These are phyloP conservation scores for Oceanodroma leucorhoa DNA, from an alignment of 2,797 vertebrate genomes.

Conservation along the genomic window DNA sequence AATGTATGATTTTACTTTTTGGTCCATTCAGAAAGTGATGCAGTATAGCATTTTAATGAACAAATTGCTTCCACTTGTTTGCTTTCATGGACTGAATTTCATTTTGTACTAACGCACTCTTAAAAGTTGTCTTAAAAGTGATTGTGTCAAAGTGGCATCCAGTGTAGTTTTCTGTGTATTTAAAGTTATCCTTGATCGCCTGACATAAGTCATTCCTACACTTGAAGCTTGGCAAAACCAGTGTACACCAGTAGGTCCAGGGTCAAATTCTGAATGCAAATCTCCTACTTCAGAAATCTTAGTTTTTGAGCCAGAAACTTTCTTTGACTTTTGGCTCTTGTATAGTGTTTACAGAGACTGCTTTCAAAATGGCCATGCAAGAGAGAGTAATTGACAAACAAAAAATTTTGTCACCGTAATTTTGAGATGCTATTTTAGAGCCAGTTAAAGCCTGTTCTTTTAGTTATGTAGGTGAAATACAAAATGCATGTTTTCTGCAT, in stretches of 20 bases:
- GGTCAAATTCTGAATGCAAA: not conserved
- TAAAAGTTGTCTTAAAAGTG: not conserved
- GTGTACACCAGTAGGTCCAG: not conserved
- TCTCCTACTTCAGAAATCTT: not conserved
- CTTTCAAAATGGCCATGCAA: not conserved
- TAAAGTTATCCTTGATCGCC: not conserved
- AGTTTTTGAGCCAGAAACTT: not conserved
- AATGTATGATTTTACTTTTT: not conserved
- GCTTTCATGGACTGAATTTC: not conserved
- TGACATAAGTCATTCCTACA: not conserved
- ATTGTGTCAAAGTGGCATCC: not conserved
- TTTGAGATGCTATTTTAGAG: not conserved
- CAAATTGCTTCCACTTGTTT: not conserved
- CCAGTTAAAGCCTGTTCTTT: not conserved
- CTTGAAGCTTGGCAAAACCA: not conserved
- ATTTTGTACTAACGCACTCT: not conserved
- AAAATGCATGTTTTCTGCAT: not conserved
- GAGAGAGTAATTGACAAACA: not conserved
- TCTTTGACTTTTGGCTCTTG: not conserved
- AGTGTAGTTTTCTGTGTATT: not conserved
- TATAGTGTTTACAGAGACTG: not conserved
- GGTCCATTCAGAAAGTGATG: not conserved
- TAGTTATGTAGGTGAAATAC: not conserved
- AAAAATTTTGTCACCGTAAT: not conserved
- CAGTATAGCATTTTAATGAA: not conserved